phyloP scores from a whole-genome alignment of 1,140 invertebrate genomes.

The Diuraphis noxia region DNA sequence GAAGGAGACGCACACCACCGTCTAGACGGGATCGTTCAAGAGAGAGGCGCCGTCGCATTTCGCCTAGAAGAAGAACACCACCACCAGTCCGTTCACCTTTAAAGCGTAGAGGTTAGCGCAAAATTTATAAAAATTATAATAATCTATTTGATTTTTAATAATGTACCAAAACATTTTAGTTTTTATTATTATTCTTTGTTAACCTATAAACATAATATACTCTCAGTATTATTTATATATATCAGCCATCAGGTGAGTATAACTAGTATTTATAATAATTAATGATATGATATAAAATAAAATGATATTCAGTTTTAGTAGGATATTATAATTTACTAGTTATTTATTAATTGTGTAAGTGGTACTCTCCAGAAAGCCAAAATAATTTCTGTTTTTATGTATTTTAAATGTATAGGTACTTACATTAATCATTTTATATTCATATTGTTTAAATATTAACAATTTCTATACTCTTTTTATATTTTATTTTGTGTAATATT shows the following conservation, averaged over 20 bases:
- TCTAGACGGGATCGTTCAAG: constrained; percentile 33
- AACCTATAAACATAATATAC: no score
- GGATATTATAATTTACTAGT: background rate
- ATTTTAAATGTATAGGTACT: background rate
- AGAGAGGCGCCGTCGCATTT: constrained; percentile 9
- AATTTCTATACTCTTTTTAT: background rate
- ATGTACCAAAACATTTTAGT: background rate
- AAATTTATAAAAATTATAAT: background rate
- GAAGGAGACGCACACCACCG: constrained; percentile 15
- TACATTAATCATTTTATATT: background rate
- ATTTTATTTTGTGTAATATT: background rate
- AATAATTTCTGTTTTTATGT: background rate
- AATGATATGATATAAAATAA: background rate
- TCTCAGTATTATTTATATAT: background rate
- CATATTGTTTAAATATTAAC: background rate
- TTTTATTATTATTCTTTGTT: background rate
- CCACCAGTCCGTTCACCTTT: background rate
- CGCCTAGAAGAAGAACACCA: constrained; percentile 40
- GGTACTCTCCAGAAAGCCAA: background rate
- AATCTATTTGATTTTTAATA: background rate
- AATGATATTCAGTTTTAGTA: background rate
- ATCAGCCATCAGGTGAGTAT: background rate
- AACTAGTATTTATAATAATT: background rate
- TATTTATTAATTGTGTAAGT: no score
- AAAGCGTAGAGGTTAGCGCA: constrained; percentile 17